A percentile compares a stretch with the other conserved stretches of the same genome.
phyloP scores from a whole-genome alignment of 2,888 invertebrate genomes.

The Lepidonotus clava region DNA sequence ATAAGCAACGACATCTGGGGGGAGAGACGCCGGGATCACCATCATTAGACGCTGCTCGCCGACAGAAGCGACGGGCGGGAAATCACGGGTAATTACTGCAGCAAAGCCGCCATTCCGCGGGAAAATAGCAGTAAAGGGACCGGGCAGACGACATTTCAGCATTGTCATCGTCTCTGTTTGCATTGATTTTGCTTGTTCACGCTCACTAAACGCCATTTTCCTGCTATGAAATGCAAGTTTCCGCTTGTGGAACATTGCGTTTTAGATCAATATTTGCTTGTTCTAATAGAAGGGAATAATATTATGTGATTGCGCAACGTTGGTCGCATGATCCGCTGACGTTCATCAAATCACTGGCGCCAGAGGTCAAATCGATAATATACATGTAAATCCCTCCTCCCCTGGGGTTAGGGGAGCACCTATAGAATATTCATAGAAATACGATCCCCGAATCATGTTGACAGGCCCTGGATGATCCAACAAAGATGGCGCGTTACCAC shows the following conservation, averaged over 20 bases:
- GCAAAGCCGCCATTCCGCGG: no score
- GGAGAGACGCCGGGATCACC: no score
- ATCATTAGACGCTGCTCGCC: not conserved
- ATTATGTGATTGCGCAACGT: not conserved
- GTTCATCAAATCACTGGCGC: not conserved
- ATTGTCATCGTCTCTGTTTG: no score
- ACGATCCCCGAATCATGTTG: not conserved
- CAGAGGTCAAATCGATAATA: slow-evolving; percentile 1
- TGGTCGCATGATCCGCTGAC: not conserved
- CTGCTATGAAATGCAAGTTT: no score
- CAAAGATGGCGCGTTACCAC: not conserved
- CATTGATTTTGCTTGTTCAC: no score
- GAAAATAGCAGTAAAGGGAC: no score
- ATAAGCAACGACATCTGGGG: not conserved
- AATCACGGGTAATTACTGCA: no score
- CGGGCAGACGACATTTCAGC: no score
- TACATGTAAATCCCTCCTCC: not conserved
- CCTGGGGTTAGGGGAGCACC: not conserved
- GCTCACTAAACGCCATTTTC: no score
- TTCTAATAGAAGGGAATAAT: no score
- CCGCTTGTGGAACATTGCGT: no score
- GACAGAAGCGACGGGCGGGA: not conserved
- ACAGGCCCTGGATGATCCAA: not conserved
- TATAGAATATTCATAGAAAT: slow-evolving; percentile 9
- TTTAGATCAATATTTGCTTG: no score